phyloP scores from a whole-genome alignment of 2,113 vertebrate species.

The Protomyctophum bolini region DNA sequence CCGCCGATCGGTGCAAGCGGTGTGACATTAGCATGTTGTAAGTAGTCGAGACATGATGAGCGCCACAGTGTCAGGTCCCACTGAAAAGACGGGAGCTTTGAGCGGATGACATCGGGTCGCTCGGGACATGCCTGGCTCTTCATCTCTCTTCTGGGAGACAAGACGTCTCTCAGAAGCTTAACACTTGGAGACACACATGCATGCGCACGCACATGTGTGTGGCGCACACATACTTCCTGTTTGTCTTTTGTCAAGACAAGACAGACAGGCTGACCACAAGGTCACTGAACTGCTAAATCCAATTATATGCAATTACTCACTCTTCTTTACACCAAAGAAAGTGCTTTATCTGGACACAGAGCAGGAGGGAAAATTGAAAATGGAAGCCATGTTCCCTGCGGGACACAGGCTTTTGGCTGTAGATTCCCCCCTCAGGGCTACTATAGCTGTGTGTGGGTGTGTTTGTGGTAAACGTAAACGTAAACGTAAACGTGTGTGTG shows the following conservation, averaged over 20 bases:
- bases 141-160: too few species aligned
- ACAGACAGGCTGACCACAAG: constrained; percentile 54
- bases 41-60: constrained; percentile 23
- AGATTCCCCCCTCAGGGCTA: background rate
- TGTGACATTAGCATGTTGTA: constrained; percentile 39
- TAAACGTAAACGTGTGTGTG: constrained; percentile 1
- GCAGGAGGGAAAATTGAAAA: constrained; percentile 23
- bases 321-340: constrained; percentile 40
- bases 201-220: constrained; percentile 14
- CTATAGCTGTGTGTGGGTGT: background rate
- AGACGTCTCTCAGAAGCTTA: constrained; percentile 7
- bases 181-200: constrained; percentile 3
- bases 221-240: background rate
- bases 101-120: constrained; percentile 20
- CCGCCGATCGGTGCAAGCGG: constrained; percentile 39
- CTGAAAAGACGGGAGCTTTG: constrained; percentile 2
- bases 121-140: constrained; percentile 16
- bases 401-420: constrained; percentile 9
- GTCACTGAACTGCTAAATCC: constrained; percentile 65
- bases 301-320: constrained; percentile 68
- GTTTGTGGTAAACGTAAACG: background rate
- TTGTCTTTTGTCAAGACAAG: constrained; percentile 31
- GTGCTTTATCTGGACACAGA: constrained; percentile 35
- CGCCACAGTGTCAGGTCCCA: constrained; percentile 13
- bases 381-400: constrained; percentile 5